Percentiles rank a stretch among this genome's conserved stretches.
Evolutionary conservation across 2,113 vertebrate genomes (phyloP).

Genomic region (Chionomys nivalis): DNA sequence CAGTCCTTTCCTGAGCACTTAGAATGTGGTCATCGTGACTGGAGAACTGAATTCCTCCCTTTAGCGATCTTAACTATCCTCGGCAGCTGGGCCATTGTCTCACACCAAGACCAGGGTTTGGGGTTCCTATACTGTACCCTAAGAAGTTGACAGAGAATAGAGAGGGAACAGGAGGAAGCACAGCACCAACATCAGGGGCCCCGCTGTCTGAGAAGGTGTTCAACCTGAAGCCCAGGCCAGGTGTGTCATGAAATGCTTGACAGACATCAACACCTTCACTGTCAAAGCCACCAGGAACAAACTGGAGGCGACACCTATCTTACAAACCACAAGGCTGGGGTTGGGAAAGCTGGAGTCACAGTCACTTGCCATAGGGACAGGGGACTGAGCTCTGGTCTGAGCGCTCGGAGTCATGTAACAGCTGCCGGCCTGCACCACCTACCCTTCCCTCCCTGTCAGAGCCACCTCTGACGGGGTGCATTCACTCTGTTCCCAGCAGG

Average conservation of each 20-base stretch:
- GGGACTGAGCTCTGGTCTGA: neutral
- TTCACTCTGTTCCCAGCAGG: neutral
- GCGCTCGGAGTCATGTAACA: neutral
- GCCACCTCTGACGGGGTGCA: neutral
- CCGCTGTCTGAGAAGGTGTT: neutral
- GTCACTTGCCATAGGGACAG: neutral
- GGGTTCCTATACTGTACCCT: neutral
- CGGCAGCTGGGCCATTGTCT: neutral
- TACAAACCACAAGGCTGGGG: neutral
- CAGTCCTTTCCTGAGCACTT: neutral
- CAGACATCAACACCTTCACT: neutral
- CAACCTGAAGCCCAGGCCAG: neutral
- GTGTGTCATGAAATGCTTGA: too few species aligned
- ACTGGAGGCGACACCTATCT: neutral
- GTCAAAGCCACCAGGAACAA: neutral
- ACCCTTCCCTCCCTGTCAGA: neutral
- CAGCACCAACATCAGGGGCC: rapidly evolving
- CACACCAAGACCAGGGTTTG: neutral
- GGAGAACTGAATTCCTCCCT: neutral
- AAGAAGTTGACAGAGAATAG: neutral
- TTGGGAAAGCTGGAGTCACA: neutral
- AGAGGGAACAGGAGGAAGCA: too few species aligned
- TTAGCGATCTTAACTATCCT: neutral
- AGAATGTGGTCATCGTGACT: neutral
- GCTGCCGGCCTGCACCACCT: neutral